phyloP scores from a whole-genome alignment of 2,797 vertebrate species.

The Tolypeutes matacus region DNA sequence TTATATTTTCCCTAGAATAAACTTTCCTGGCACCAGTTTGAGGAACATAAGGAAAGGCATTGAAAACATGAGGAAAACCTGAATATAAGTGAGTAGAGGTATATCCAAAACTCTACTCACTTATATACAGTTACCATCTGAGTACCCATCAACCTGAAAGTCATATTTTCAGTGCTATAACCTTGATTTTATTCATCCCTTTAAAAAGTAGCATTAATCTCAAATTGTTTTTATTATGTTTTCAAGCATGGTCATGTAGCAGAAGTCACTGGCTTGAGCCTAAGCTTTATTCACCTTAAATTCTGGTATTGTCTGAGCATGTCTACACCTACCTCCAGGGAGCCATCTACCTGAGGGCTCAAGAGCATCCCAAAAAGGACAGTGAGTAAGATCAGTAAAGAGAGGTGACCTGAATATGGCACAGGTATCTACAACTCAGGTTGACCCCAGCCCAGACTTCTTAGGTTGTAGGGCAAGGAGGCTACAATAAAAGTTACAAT shows the following conservation, averaged over 20 bases:
- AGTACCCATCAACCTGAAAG: not conserved
- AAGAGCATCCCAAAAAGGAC: not conserved
- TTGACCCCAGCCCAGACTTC: not conserved
- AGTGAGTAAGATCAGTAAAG: not conserved
- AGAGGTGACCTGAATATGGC: not conserved
- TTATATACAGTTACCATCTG: not conserved
- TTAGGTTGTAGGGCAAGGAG: not conserved
- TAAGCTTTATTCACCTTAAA: not conserved
- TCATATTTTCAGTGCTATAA: not conserved
- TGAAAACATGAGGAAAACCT: not conserved
- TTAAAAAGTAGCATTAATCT: constrained; percentile 23
- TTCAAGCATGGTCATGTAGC: not conserved
- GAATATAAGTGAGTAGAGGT: not conserved
- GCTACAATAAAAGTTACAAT: not conserved
- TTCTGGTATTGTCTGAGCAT: not conserved
- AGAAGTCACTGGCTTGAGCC: not conserved
- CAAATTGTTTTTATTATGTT: not conserved
- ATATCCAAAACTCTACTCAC: not conserved
- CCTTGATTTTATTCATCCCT: not conserved
- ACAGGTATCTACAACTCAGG: not conserved
- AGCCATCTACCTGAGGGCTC: not conserved
- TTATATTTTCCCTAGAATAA: constrained; percentile 42
- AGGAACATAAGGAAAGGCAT: constrained; percentile 4
- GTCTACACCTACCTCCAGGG: not conserved
- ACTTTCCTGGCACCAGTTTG: not conserved